A percentile compares a stretch with the other conserved stretches of the same genome.
Conservation (phyloP, 2,797 vertebrate genomes). For the Ibycter americanus region DNA sequence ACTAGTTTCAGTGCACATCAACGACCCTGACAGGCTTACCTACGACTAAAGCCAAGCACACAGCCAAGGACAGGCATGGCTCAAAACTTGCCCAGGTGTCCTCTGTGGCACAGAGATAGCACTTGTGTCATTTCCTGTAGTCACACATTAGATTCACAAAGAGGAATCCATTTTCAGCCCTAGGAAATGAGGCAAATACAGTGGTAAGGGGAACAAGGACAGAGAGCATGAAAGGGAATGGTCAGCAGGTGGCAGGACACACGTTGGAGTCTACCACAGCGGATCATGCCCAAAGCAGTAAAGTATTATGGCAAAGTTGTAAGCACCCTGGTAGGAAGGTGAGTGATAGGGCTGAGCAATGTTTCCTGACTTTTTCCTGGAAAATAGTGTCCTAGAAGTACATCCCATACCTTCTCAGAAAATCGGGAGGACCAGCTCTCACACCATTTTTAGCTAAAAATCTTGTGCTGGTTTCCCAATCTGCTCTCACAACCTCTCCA, state of each 20-base stretch:
- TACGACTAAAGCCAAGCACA: neutral
- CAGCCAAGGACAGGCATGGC: accelerated
- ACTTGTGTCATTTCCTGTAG: neutral
- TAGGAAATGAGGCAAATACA: neutral
- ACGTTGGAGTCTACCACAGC: neutral
- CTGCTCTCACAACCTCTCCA: neutral
- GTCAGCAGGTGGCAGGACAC: neutral
- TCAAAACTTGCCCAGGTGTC: neutral
- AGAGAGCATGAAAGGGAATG: neutral
- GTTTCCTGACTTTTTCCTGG: neutral
- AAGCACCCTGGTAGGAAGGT: neutral
- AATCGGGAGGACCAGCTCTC: neutral
- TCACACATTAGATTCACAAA: neutral
- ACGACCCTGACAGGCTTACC: neutral
- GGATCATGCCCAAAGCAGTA: neutral
- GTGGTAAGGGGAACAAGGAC: neutral
- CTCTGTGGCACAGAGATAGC: neutral
- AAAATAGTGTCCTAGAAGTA: neutral
- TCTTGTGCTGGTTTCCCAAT: neutral
- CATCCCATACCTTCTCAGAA: neutral
- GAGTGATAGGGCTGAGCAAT: neutral
- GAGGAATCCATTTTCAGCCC: neutral
- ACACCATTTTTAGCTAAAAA: neutral
- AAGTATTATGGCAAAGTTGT: neutral
- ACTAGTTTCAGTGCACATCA: neutral